Evolutionary conservation across 2,797 vertebrate genomes (phyloP), one percentile per base, ranked within the genome.

Genomic region (Sphenopsis melanotis): DNA sequence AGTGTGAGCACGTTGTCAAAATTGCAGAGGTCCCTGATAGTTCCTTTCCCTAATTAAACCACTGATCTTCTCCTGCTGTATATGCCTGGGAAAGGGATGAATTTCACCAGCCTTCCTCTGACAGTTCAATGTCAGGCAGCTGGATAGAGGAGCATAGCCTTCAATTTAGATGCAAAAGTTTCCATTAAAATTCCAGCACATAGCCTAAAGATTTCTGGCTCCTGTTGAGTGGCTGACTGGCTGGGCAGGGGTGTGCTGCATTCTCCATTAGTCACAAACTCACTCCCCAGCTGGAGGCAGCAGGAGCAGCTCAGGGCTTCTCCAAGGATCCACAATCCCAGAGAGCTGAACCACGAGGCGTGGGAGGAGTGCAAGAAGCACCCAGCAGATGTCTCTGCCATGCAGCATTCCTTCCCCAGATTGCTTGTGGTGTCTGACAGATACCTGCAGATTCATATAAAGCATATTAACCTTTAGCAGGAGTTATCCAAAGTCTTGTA

Each of bases 371-470:
- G 42, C 15, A 42, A 59, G 87, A 39, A 94, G 59, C 57, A 84
- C 88, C 97, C 98, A 97, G 97, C 93, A 98, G 98, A 87, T 97
- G 98, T 98, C 98, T 93, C 98, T 98, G 61, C 94, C 76, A 74
- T 44, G 94, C 93, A 97, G 78, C 34, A 15, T 70, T 95, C 64
- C 66, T 86, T 92, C 55, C 34, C 36, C 9, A 39, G 46, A 55
- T 64, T 0, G 1, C 26, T 49, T 47, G 82, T 3, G 0, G 46
- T 64, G 18, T 70, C 53, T 85, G 61, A 50, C 42, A 80, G 52
- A 20, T 89, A 84, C 60, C 68, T 83, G 55, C 94, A 89, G 81
- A 83, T 95, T 93, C 92, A 77, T 79, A n/a, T 82, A 83, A 56
- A 89, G 69, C 49, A 4, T 75, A 91, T 91, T 93, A 95, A 93